A percentile compares a stretch with the other conserved stretches of the same genome.
phyloP scores from a whole-genome alignment of 2,113 vertebrate genomes.

The Calyptommatus sinebrachiatus region DNA sequence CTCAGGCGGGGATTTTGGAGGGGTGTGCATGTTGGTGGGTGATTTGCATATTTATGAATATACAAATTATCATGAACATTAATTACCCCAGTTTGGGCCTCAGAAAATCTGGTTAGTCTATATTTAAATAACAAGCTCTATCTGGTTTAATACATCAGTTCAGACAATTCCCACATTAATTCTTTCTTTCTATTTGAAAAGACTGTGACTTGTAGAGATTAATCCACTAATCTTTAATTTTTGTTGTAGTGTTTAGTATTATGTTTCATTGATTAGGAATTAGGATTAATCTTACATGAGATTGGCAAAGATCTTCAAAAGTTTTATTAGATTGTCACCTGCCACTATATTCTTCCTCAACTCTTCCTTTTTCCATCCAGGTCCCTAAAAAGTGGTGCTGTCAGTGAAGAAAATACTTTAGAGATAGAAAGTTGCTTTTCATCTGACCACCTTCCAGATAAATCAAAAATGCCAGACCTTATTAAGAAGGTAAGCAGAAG shows the following conservation, averaged over 20 bases:
- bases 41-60: too few relatives aligned
- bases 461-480: conserved; percentile 90
- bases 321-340: neutral
- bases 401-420: conserved; percentile 77
- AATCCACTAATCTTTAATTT: neutral
- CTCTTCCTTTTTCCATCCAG: conserved; percentile 55
- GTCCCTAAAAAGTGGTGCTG: conserved; percentile 64
- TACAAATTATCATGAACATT: too few relatives aligned
- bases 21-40: too few relatives aligned
- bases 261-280: neutral
- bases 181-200: neutral
- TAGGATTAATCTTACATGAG: neutral
- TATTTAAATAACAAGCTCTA: neutral
- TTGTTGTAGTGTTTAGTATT: neutral
- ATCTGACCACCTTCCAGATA: conserved; percentile 78
- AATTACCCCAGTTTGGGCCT: too few relatives aligned
- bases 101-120: too few relatives aligned
- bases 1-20: too few relatives aligned
- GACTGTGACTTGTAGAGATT: neutral
- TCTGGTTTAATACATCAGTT: neutral
- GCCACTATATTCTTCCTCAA: neutral
- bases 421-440: conserved; percentile 87
- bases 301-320: neutral
- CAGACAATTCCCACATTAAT: neutral
- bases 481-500: conserved; percentile 86